A percentile compares a stretch with the other conserved stretches of the same genome.
Conservation (phyloP, 2,797 vertebrate species). For the Miopithecus talapoin region DNA sequence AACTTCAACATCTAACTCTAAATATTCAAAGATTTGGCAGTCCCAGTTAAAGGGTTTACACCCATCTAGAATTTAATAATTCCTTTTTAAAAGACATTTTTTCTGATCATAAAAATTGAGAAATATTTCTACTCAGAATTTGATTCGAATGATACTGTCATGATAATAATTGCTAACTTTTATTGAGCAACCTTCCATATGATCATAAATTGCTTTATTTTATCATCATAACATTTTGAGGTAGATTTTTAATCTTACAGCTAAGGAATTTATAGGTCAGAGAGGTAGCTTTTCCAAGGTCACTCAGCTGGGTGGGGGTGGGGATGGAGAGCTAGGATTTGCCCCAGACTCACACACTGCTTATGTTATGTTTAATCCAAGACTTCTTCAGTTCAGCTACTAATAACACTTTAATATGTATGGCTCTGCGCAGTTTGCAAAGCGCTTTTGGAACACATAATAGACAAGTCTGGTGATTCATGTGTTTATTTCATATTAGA, state of each 20-base stretch:
- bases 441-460: background rate
- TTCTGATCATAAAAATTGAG: constrained; percentile 18
- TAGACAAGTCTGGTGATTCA: background rate
- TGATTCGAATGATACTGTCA: constrained; percentile 25
- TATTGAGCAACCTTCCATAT: background rate
- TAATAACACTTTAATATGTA: background rate
- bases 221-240: background rate
- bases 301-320: background rate
- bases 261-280: background rate
- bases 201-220: constrained; percentile 8
- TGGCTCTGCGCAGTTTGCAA: background rate
- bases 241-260: background rate
- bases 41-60: background rate
- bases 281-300: background rate
- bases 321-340: background rate
- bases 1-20: constrained; percentile 20
- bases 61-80: constrained; percentile 1
- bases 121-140: background rate
- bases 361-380: background rate
- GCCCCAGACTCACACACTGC: background rate
- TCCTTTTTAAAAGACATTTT: background rate
- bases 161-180: constrained; percentile 11
- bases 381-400: background rate
- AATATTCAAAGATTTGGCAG: background rate
- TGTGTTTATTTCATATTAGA: background rate